A percentile compares a stretch with the other conserved stretches of the same genome.
Conservation (phyloP, 2,113 vertebrate species). For the Halcyon malimbica region DNA sequence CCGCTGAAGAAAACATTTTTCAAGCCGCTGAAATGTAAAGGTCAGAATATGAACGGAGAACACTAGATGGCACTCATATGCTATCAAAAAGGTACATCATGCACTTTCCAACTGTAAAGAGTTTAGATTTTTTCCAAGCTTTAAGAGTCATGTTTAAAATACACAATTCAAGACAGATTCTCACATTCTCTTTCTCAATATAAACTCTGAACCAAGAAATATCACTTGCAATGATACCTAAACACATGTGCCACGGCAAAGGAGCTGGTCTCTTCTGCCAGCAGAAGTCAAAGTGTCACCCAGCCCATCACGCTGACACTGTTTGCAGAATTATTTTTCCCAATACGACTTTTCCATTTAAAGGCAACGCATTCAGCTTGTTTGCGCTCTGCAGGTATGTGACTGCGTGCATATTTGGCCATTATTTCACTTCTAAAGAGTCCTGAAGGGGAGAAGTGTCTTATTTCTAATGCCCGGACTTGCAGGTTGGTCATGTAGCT, state of each 20-base stretch:
- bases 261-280: not conserved
- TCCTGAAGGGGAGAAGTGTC: not conserved
- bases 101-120: not conserved
- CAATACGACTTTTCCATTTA: not conserved
- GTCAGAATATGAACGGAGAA: not conserved
- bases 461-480: not conserved
- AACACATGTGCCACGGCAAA: not conserved
- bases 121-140: not conserved
- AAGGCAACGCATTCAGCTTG: not conserved
- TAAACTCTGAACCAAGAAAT: not conserved
- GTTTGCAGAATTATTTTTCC: slow-evolving; percentile 30
- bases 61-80: slow-evolving; percentile 75
- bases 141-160: slow-evolving; percentile 18
- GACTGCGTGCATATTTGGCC: not conserved
- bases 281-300: not conserved
- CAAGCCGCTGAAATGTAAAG: not conserved
- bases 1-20: rapidly evolving
- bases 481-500: not conserved
- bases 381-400: not conserved
- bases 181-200: slow-evolving; percentile 3
- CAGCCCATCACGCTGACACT: not conserved
- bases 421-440: slow-evolving; percentile 18
- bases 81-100: not conserved
- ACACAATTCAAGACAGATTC: slow-evolving; percentile 21
- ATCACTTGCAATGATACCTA: not conserved